These are phyloP conservation scores for Adelognathus sp. DNA, from an alignment of 2,888 invertebrate species.

Conservation along the genomic window DNA sequence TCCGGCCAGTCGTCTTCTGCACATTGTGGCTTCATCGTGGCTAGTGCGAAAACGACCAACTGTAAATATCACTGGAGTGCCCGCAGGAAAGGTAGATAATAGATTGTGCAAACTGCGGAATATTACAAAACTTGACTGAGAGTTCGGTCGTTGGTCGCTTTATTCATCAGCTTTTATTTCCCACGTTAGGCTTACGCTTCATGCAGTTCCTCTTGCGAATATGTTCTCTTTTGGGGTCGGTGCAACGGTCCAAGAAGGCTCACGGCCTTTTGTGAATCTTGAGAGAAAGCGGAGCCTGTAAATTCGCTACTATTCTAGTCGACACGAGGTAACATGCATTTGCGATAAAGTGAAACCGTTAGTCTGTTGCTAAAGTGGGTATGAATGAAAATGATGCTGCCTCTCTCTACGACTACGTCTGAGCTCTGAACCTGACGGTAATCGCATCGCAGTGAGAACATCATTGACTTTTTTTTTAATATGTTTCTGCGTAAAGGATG, in stretches of 20 bases:
- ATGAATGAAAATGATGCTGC: no score
- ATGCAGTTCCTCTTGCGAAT: neutral
- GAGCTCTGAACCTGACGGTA: no score
- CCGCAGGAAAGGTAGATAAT: neutral
- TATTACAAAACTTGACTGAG: neutral
- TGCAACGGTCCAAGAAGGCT: neutral
- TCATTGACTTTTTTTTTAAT: no score
- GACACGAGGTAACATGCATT: no score
- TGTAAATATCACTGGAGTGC: neutral
- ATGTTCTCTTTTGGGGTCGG: neutral
- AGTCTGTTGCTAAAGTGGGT: no score
- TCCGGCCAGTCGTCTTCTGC: neutral
- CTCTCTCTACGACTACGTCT: no score
- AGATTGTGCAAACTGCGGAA: neutral
- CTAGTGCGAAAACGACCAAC: neutral
- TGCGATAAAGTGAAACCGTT: no score
- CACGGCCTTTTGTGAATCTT: neutral
- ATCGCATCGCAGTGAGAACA: no score
- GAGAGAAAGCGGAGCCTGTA: neutral
- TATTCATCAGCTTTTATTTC: slow-evolving; percentile 53
- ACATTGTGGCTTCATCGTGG: neutral
- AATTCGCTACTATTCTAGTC: neutral
- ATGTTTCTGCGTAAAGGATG: no score
- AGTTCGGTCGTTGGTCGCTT: slow-evolving; percentile 8
- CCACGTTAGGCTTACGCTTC: slow-evolving; percentile 6